Evolutionary conservation across 2,888 invertebrate species (phyloP).

Genomic region (Ophion obscuratus): DNA sequence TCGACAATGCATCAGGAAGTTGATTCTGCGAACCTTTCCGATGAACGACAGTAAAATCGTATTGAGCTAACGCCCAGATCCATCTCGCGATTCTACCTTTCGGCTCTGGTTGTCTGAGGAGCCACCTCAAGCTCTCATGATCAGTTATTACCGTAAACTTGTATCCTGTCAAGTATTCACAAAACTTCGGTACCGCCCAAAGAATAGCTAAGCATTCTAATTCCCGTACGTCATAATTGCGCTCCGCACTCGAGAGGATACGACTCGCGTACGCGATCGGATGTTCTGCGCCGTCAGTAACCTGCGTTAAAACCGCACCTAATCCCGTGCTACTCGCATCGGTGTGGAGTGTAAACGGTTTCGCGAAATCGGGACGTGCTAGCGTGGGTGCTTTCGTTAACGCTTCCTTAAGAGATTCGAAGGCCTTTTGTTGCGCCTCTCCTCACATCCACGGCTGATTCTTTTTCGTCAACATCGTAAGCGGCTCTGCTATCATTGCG

Average conservation of each 20-base stretch:
- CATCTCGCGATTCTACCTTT: conserved; percentile 69
- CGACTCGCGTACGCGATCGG: conserved; percentile 71
- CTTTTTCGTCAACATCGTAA: conserved; percentile 67
- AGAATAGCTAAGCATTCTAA: conserved; percentile 71
- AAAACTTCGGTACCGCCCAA: conserved; percentile 67
- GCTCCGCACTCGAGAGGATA: conserved; percentile 61
- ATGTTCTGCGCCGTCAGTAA: conserved; percentile 58
- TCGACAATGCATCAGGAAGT: conserved; percentile 64
- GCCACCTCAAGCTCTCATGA: conserved; percentile 70
- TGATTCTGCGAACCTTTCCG: conserved; percentile 51
- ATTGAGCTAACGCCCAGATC: conserved; percentile 67
- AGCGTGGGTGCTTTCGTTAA: conserved; percentile 30
- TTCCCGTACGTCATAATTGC: conserved; percentile 69
- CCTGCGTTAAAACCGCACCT: conserved; percentile 68
- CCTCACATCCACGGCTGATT: conserved; percentile 43
- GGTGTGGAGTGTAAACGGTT: conserved; percentile 63
- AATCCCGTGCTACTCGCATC: conserved; percentile 63
- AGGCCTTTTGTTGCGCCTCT: neutral
- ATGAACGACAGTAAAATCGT: conserved; percentile 51
- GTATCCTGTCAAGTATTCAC: conserved; percentile 68
- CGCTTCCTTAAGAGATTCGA: conserved; percentile 8
- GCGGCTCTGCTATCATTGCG: conserved; percentile 59
- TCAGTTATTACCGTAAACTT: conserved; percentile 69
- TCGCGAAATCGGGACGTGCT: conserved; percentile 40
- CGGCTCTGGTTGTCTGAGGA: conserved; percentile 69